Percentiles rank a stretch among this genome's conserved stretches.
These are phyloP conservation scores for Macroteleia sp. DNA, from an alignment of 2,888 invertebrate species.

Conservation along the genomic window DNA sequence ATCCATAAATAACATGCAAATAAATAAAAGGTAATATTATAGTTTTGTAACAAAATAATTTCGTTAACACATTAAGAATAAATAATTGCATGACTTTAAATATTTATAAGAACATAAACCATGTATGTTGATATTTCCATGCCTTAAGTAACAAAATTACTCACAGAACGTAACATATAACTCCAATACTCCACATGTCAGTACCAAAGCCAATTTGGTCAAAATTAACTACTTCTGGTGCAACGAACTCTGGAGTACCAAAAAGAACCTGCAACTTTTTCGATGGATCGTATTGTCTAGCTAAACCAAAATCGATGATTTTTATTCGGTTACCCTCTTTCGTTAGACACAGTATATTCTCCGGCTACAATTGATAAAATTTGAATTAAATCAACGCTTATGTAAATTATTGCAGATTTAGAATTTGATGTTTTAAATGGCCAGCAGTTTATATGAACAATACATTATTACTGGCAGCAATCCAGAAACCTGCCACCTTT, in stretches of 20 bases:
- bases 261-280: slow-evolving; percentile 97
- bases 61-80: too few species aligned
- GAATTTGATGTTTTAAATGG: slow-evolving; percentile 34
- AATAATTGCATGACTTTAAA: too few species aligned
- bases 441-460: slow-evolving; percentile 25
- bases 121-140: neutral
- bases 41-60: too few species aligned
- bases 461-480: slow-evolving; percentile 35
- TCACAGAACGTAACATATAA: slow-evolving; percentile 99
- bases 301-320: slow-evolving; percentile 99
- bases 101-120: too few species aligned
- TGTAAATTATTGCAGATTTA: slow-evolving; percentile 18
- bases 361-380: slow-evolving; percentile 88
- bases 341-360: slow-evolving; percentile 98
- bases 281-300: slow-evolving; percentile 94
- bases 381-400: slow-evolving; percentile 23
- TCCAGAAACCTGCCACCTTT: slow-evolving; percentile 34
- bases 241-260: slow-evolving; percentile 99
- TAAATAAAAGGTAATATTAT: too few species aligned
- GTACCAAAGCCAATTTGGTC: slow-evolving; percentile 97
- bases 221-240: slow-evolving; percentile 99
- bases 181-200: slow-evolving; percentile 99
- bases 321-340: slow-evolving; percentile 99
- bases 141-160: slow-evolving; percentile 86
- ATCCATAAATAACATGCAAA: too few species aligned